phyloP scores from a whole-genome alignment of 2,797 vertebrate species.

The Squalus acanthias region DNA sequence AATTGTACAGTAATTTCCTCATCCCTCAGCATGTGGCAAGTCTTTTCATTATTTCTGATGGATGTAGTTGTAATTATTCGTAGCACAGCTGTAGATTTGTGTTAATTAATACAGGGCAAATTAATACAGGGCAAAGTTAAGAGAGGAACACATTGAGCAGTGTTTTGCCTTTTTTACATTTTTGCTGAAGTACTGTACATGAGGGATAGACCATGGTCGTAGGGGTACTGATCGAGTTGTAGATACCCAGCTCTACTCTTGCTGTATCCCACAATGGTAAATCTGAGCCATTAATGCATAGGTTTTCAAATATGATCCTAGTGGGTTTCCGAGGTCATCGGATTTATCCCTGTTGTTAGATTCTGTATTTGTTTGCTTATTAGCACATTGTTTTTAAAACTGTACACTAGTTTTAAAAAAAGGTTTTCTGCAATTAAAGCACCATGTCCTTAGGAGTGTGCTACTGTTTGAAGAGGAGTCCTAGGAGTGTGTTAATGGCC shows the following conservation, averaged over 20 bases:
- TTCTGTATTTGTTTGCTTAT: background rate
- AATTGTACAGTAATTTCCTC: conserved; percentile 26
- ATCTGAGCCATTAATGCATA: background rate
- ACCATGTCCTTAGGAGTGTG: background rate
- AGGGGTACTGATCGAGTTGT: background rate
- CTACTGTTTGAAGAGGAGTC: background rate
- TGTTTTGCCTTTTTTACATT: background rate
- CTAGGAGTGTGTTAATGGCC: background rate
- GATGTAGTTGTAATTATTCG: background rate
- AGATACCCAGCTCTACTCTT: background rate
- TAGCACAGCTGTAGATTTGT: background rate
- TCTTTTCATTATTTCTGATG: background rate
- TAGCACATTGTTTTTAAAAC: background rate
- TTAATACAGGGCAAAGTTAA: background rate
- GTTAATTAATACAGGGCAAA: background rate
- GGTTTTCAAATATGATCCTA: background rate
- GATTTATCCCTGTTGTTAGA: background rate
- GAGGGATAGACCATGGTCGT: background rate
- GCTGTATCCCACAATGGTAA: background rate
- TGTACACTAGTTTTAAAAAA: background rate
- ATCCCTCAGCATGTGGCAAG: conserved; percentile 14
- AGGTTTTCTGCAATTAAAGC: too few species aligned
- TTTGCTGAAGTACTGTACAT: conserved; percentile 2
- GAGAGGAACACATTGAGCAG: background rate
- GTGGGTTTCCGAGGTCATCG: background rate